Conservation (phyloP, 1,140 invertebrate species). For the Drosophila guanche region DNA sequence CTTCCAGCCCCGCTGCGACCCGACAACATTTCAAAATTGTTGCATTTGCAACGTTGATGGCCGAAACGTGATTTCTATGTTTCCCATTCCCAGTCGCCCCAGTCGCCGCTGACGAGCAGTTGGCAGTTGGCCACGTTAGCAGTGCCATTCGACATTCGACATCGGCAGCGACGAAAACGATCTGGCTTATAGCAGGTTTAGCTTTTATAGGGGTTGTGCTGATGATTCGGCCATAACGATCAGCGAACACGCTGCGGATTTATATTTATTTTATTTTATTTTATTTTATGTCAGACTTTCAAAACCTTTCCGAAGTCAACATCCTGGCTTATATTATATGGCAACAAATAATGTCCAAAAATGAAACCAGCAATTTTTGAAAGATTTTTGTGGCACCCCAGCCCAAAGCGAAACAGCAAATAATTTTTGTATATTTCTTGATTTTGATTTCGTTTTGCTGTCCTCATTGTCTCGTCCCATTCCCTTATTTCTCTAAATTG, state of each 20-base stretch:
- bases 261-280: no score
- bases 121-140: conserved; percentile 30
- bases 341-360: no score
- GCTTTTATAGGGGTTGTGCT: conserved; percentile 37
- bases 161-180: conserved; percentile 37
- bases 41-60: conserved; percentile 80
- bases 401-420: conserved; percentile 9
- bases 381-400: no score
- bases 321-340: no score
- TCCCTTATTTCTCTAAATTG: conserved; percentile 81
- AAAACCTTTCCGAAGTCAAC: no score
- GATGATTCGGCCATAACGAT: conserved; percentile 32
- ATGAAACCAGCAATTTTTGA: no score
- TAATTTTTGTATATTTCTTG: conserved; percentile 27
- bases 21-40: conserved; percentile 68
- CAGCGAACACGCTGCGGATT: conserved; percentile 4
- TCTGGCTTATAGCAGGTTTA: conserved; percentile 74
- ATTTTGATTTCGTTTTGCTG: conserved; percentile 29
- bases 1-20: conserved; percentile 2
- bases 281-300: no score
- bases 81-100: conserved; percentile 50
- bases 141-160: conserved; percentile 23
- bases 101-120: conserved; percentile 14
- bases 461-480: conserved; percentile 21
- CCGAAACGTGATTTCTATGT: conserved; percentile 81